Conservation (phyloP, 2,797 vertebrate genomes). For the Danionella dracula region DNA sequence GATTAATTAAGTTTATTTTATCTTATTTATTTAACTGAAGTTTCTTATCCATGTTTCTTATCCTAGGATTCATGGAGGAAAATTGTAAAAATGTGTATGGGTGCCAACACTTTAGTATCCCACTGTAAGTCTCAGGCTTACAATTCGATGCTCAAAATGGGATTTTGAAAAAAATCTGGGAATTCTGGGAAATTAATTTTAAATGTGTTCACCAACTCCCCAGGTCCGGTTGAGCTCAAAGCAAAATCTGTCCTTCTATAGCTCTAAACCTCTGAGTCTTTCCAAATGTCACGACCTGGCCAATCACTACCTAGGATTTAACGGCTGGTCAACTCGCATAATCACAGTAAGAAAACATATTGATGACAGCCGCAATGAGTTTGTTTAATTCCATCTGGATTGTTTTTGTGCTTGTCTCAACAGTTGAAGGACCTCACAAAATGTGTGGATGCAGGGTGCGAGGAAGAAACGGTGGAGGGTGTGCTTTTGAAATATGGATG, state of each 20-base stretch:
- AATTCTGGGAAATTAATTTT: background rate
- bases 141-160: too few relatives aligned
- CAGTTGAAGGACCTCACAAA: slow-evolving; percentile 76
- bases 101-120: too few relatives aligned
- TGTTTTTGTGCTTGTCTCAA: background rate
- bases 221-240: slow-evolving; percentile 76
- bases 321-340: slow-evolving; percentile 78
- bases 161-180: too few relatives aligned
- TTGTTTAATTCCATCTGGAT: background rate
- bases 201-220: background rate
- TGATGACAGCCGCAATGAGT: background rate
- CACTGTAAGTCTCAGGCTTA: too few relatives aligned
- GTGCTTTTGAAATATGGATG: slow-evolving; percentile 69
- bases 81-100: too few relatives aligned
- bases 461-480: background rate
- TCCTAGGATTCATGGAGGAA: too few relatives aligned
- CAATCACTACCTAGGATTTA: slow-evolving; percentile 81
- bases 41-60: too few relatives aligned
- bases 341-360: slow-evolving; percentile 64
- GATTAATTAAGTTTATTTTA: too few relatives aligned
- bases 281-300: slow-evolving; percentile 76
- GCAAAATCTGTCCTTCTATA: slow-evolving; percentile 51
- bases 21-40: too few relatives aligned
- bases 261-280: slow-evolving; percentile 60
- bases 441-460: slow-evolving; percentile 46